Evolutionary conservation across 2,113 vertebrate species (phyloP), one percentile per base, ranked within the genome.

Genomic region (Hippoglossus stenolepis): DNA sequence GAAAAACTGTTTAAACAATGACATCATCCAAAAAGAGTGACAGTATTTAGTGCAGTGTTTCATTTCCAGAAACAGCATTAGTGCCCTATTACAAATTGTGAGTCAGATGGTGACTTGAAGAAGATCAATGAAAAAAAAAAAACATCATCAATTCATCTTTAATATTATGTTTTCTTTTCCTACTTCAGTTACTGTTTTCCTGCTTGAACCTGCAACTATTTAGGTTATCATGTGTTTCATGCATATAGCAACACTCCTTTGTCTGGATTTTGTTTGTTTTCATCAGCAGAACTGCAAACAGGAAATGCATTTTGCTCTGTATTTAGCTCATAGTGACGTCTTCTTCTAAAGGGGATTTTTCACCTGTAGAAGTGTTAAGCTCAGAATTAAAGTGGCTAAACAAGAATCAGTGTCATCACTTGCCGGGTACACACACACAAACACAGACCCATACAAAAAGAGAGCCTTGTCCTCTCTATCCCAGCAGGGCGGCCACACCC

Each of bases 401-500:
- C n/a, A 73, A 70, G 20, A 23, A 71, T 60, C 49, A 58, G 21
- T 23, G n/a, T 49, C 58, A 73, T 54, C 66, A 21, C 21, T 21
- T 49, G 38, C 15, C 20, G 63, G 15, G 23, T 51, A 56, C 62
- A 85, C 20, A 63, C 4, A n/a, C 7, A 71, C 24, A 65, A 31
- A 26, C 68, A 40, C 2, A 54, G 17, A 49, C 43, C 31, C 38
- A 58, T n/a, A 73, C 53, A 82, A 78, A 89, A 54, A 89, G 70
- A 82, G 14, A 75, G 56, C 47, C 63, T 35, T 65, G 59, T 73
- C 61, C 63, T 70, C 51, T 77, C 71, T 69, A 83, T 81, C 78
- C 59, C 43, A 68, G 31, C 73, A 85, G 64, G 40, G 21, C 74
- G 8, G 87, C 90, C 91, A 90, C 92, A 88, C 92, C 91, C 92